Evolutionary conservation across 2,797 vertebrate species (phyloP).

Genomic region (Takifugu ocellatus): DNA sequence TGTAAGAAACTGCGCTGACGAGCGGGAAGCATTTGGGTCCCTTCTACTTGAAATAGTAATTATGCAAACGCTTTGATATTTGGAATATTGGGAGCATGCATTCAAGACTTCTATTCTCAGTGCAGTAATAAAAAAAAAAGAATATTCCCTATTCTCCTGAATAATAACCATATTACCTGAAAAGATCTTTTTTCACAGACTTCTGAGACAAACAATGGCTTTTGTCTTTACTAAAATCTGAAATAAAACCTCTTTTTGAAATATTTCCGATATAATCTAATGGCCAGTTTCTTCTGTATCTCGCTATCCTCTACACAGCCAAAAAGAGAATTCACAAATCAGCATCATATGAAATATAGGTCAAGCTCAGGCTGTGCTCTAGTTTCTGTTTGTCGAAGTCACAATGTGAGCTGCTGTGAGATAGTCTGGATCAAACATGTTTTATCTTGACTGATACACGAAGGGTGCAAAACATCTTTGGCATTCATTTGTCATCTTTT

Average conservation of each 20-base stretch:
- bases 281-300: constrained; percentile 38
- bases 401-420: constrained; percentile 26
- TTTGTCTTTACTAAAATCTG: constrained; percentile 19
- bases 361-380: constrained; percentile 12
- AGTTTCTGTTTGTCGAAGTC: constrained; percentile 33
- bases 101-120: constrained; percentile 53
- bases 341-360: constrained; percentile 21
- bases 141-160: constrained; percentile 32
- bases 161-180: constrained; percentile 51
- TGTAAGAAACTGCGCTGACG: constrained; percentile 47
- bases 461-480: constrained; percentile 26
- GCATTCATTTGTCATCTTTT: constrained; percentile 30
- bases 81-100: constrained; percentile 51
- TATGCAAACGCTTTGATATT: constrained; percentile 73
- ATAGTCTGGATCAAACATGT: constrained; percentile 17
- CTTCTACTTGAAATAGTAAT: constrained; percentile 75
- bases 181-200: constrained; percentile 45
- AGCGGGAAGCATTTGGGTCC: constrained; percentile 63
- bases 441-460: constrained; percentile 24
- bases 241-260: constrained; percentile 37
- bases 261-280: constrained; percentile 53
- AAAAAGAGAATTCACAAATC: constrained; percentile 34
- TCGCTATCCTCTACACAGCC: constrained; percentile 18
- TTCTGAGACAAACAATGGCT: constrained; percentile 29
- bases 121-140: constrained; percentile 33